A percentile compares a stretch with the other conserved stretches of the same genome.
Evolutionary conservation across 2,797 vertebrate species (phyloP).

Genomic region (Lepilemur ruficaudatus): DNA sequence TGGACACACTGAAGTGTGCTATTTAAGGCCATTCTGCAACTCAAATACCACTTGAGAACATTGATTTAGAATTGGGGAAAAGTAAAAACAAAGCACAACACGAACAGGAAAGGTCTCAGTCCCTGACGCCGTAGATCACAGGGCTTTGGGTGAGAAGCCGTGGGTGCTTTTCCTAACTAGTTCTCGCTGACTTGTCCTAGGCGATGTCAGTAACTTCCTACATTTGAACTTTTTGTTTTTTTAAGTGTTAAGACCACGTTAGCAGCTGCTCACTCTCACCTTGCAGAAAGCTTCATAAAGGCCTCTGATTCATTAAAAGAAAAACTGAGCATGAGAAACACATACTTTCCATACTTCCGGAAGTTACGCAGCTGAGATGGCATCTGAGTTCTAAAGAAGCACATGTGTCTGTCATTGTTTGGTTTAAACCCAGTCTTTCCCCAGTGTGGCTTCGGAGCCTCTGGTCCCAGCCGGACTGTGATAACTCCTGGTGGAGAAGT

Average conservation of each 20-base stretch:
- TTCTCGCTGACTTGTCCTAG: neutral
- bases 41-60: neutral
- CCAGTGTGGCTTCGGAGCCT: neutral
- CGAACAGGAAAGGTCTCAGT: neutral
- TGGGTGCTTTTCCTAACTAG: neutral
- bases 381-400: neutral
- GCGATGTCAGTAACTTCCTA: neutral
- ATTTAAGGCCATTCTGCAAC: neutral
- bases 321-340: neutral
- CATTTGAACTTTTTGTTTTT: neutral
- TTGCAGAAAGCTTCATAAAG: neutral
- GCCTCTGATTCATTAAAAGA: neutral
- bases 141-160: neutral
- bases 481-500: neutral
- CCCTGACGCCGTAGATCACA: accelerated
- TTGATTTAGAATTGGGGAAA: neutral
- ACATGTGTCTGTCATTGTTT: accelerated
- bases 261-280: neutral
- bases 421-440: neutral
- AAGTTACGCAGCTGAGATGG: neutral
- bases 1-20: neutral
- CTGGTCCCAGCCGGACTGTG: neutral
- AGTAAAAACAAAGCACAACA: neutral
- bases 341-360: neutral
- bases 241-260: neutral